Conservation (phyloP, 2,113 vertebrate genomes). For the Lycaon pictus region DNA sequence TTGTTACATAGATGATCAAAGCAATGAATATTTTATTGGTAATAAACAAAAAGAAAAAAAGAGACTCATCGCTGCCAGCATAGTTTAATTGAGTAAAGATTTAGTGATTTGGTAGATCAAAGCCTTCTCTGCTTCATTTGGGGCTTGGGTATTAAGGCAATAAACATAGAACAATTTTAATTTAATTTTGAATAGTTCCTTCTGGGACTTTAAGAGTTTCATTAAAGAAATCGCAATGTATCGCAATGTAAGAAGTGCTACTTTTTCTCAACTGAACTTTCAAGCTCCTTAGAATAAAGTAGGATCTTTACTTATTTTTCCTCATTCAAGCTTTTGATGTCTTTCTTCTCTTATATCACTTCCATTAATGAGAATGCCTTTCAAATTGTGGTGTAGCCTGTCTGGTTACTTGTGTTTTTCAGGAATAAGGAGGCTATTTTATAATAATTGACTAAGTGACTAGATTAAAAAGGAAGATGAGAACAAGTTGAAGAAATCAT, state of each 20-base stretch:
- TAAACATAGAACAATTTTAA: neutral
- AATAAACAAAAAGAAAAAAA: neutral
- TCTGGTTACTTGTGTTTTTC: conserved; percentile 39
- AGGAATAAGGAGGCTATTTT: conserved; percentile 23
- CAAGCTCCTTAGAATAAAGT: neutral
- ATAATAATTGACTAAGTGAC: neutral
- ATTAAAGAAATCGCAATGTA: neutral
- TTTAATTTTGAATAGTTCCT: neutral
- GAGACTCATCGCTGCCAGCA: neutral
- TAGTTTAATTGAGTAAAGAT: neutral
- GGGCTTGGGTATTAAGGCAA: neutral
- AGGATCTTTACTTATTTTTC: neutral
- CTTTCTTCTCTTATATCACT: neutral
- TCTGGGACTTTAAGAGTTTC: neutral
- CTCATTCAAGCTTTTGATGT: neutral
- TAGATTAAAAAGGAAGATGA: conserved; percentile 19
- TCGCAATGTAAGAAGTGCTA: neutral
- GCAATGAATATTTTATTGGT: neutral
- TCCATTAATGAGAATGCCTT: conserved; percentile 35
- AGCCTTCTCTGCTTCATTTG: neutral
- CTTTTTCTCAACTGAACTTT: conserved; percentile 50
- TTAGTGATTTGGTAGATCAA: neutral
- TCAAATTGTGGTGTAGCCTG: neutral
- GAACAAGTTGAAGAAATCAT: conserved; percentile 22
- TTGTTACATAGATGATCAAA: neutral